Evolutionary conservation across 2,888 invertebrate species (phyloP).

Genomic region (Pachymerium ferrugineum): DNA sequence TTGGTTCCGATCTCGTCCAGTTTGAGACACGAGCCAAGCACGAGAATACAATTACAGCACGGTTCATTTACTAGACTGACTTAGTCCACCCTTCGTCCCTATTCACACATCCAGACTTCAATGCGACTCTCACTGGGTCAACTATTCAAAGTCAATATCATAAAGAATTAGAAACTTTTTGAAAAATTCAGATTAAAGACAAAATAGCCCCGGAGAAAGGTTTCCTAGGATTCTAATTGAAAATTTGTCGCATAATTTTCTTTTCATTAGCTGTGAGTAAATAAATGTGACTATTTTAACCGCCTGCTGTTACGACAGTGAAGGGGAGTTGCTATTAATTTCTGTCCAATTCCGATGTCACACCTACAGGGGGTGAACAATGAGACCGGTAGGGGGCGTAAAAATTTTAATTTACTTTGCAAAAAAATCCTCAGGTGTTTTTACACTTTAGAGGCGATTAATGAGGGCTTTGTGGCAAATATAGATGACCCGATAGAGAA

Average conservation of each 20-base stretch:
- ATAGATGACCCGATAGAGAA: neutral
- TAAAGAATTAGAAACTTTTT: too few relatives aligned
- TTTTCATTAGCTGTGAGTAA: neutral
- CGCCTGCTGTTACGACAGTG: neutral
- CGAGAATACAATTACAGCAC: slow-evolving; percentile 7
- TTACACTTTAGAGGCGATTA: too few relatives aligned
- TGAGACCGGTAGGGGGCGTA: neutral
- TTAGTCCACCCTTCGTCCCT: neutral
- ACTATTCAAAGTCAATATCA: neutral
- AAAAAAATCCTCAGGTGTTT: neutral
- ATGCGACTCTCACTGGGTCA: neutral
- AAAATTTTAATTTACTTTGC: neutral
- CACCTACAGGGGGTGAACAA: neutral
- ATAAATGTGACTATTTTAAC: neutral
- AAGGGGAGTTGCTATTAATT: neutral
- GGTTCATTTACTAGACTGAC: neutral
- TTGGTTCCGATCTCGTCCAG: slow-evolving; percentile 11
- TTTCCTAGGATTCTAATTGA: too few relatives aligned
- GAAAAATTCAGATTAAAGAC: too few relatives aligned
- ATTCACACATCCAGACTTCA: neutral
- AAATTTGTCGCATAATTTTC: too few relatives aligned
- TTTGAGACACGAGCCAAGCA: slow-evolving; percentile 10
- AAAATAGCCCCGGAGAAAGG: too few relatives aligned
- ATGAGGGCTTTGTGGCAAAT: too few relatives aligned
- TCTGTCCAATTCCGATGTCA: slow-evolving; percentile 11